These are phyloP conservation scores for Lycaon pictus DNA, from an alignment of 2,113 vertebrate species.

Conservation along the genomic window DNA sequence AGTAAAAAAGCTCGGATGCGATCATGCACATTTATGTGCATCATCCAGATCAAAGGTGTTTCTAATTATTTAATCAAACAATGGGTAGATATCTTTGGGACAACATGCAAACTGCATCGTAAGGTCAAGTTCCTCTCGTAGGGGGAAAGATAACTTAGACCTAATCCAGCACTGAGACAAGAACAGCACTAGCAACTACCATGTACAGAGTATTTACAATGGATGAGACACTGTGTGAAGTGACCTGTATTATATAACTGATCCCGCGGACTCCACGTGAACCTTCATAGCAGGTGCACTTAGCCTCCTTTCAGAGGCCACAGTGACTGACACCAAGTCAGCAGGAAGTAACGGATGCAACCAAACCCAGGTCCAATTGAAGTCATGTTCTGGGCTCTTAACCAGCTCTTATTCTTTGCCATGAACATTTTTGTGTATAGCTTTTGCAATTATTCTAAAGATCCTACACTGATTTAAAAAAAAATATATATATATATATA, in stretches of 20 bases:
- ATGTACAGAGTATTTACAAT: not conserved
- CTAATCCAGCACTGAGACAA: not conserved
- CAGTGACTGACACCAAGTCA: not conserved
- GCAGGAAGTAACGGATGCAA: not conserved
- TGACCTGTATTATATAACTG: not conserved
- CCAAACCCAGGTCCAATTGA: not conserved
- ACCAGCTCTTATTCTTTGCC: not conserved
- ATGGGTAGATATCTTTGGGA: not conserved
- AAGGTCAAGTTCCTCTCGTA: not conserved
- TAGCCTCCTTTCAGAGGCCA: not conserved
- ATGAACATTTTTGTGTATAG: not conserved
- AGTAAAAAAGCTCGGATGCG: not conserved
- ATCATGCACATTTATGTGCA: not conserved
- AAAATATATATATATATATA: too few relatives aligned
- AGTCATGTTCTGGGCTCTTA: not conserved
- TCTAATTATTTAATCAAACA: not conserved
- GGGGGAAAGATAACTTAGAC: not conserved
- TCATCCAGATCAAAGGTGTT: not conserved
- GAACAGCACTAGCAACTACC: not conserved
- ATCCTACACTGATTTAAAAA: not conserved
- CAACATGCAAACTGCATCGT: not conserved
- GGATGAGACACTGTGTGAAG: not conserved
- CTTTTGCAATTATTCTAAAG: conserved; percentile 14
- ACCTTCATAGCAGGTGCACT: not conserved
- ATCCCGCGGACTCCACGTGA: not conserved